Evolutionary conservation across 2,797 vertebrate genomes (phyloP).

Genomic region (Poecilia picta): DNA sequence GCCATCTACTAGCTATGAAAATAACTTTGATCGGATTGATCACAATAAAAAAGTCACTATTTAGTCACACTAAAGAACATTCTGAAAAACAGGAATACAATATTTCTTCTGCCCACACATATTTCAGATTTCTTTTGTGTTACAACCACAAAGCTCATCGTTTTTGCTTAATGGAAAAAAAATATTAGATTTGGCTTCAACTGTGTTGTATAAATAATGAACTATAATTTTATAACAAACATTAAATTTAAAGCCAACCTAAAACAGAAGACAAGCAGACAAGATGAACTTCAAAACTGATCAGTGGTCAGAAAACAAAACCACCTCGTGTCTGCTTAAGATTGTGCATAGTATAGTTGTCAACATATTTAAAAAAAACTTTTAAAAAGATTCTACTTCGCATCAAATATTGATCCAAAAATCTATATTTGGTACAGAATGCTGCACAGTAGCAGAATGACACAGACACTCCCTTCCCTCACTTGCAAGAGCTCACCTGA

Average conservation of each 20-base stretch:
- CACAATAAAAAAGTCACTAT: background rate
- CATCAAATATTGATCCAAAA: background rate
- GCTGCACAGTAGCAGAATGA: background rate
- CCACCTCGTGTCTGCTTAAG: background rate
- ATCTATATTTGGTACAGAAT: background rate
- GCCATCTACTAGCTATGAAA: background rate
- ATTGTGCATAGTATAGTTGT: background rate
- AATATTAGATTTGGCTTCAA: background rate
- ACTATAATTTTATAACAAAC: background rate
- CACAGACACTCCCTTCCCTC: background rate
- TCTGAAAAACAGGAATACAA: background rate
- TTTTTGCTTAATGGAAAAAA: background rate
- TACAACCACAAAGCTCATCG: background rate
- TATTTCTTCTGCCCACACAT: background rate
- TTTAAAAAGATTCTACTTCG: background rate
- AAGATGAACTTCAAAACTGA: background rate
- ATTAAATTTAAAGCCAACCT: background rate
- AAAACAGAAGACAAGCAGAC: background rate
- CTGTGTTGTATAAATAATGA: background rate
- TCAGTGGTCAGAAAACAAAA: background rate
- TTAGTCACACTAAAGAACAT: background rate
- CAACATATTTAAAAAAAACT: background rate
- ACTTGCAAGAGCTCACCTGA: background rate
- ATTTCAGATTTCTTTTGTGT: background rate
- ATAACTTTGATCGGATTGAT: background rate